These are phyloP conservation scores for Merodon equestris DNA, from an alignment of 2,888 invertebrate genomes.

Conservation along the genomic window DNA sequence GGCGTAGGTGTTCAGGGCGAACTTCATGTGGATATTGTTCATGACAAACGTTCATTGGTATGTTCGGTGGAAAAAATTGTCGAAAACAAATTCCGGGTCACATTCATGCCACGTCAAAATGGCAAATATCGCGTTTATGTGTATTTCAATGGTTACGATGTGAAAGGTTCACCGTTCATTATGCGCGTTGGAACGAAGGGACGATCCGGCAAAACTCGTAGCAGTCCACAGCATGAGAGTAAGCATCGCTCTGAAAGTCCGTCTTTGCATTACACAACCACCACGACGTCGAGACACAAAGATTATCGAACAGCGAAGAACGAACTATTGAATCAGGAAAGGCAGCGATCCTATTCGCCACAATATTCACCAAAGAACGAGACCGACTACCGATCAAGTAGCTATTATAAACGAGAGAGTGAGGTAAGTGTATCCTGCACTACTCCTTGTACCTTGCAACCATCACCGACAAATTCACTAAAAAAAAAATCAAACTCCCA, in stretches of 20 bases:
- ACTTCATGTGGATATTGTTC: constrained; percentile 92
- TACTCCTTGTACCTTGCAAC: constrained; percentile 36
- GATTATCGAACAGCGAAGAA: constrained; percentile 74
- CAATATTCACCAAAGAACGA: constrained; percentile 78
- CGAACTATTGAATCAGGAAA: constrained; percentile 71
- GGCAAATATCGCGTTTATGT: constrained; percentile 92
- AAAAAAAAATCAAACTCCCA: constrained; percentile 36
- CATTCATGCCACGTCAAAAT: constrained; percentile 87
- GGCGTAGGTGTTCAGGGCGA: constrained; percentile 92
- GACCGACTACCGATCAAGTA: constrained; percentile 76
- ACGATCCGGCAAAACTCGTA: constrained; percentile 80
- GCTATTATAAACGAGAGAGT: constrained; percentile 78
- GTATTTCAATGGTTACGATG: constrained; percentile 95
- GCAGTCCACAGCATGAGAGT: constrained; percentile 81
- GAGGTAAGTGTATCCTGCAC: constrained; percentile 73
- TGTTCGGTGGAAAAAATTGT: constrained; percentile 90
- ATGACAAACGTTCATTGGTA: constrained; percentile 91
- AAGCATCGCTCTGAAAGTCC: constrained; percentile 79
- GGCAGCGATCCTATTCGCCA: constrained; percentile 77
- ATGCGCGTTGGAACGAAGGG: constrained; percentile 90
- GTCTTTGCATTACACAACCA: constrained; percentile 78
- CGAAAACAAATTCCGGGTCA: constrained; percentile 87
- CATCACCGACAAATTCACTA: constrained; percentile 24
- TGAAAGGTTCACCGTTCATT: constrained; percentile 90
- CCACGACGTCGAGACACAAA: constrained; percentile 75